A percentile compares a stretch with the other conserved stretches of the same genome.
Evolutionary conservation across 1,140 invertebrate species (phyloP).

Genomic region (Zaprionus tsacasi): DNA sequence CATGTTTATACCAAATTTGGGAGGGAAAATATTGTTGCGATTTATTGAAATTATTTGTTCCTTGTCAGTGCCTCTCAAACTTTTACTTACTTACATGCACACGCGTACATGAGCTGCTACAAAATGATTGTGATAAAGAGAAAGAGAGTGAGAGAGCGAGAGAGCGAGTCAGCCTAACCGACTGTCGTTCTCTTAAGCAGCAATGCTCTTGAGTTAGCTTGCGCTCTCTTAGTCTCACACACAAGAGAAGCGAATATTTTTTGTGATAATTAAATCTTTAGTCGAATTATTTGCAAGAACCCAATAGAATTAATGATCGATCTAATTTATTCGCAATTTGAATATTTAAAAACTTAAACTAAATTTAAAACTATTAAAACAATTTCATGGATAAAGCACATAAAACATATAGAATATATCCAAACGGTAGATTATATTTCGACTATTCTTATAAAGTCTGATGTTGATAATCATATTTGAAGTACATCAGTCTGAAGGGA

Average conservation of each 20-base stretch:
- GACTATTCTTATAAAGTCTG: background rate
- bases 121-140: background rate
- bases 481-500: background rate
- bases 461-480: background rate
- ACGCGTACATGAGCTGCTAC: background rate
- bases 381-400: too few relatives aligned
- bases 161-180: background rate
- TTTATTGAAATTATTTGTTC: background rate
- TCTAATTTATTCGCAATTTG: too few relatives aligned
- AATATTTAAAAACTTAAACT: too few relatives aligned
- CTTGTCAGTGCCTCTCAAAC: constrained; percentile 22
- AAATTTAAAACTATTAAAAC: too few relatives aligned
- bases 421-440: too few relatives aligned
- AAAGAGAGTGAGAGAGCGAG: background rate
- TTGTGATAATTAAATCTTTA: too few relatives aligned
- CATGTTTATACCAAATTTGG: too few relatives aligned
- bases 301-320: too few relatives aligned
- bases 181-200: constrained; percentile 25
- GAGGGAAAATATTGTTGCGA: background rate
- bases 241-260: constrained; percentile 17
- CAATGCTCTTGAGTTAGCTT: constrained; percentile 10
- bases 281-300: too few relatives aligned
- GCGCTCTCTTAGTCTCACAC: constrained; percentile 12
- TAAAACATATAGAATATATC: too few relatives aligned
- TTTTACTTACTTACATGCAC: background rate